These are phyloP conservation scores for Proterorhinus semilunaris DNA, from an alignment of 2,113 vertebrate species.

Conservation along the genomic window DNA sequence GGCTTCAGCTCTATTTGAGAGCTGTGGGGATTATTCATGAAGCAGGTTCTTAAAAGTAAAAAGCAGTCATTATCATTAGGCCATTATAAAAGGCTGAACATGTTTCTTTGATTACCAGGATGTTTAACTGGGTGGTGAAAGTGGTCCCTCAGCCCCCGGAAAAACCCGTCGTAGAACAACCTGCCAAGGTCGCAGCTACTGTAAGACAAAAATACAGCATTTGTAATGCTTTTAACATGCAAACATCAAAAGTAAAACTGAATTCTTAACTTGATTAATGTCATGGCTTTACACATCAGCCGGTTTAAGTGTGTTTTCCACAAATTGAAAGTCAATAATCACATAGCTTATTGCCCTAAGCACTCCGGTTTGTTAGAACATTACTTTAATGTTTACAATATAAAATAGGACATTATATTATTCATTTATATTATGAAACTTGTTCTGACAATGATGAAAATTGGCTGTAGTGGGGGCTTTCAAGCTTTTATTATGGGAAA, in stretches of 20 bases:
- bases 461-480: no score
- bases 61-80: not conserved
- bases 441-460: no score
- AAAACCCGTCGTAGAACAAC: slow-evolving; percentile 11
- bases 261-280: not conserved
- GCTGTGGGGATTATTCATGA: slow-evolving; percentile 14
- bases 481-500: no score
- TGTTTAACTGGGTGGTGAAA: slow-evolving; percentile 74
- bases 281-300: no score
- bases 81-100: slow-evolving; percentile 12
- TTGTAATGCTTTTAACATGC: not conserved
- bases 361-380: no score
- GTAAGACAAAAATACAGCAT: slow-evolving; percentile 12
- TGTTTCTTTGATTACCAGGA: slow-evolving; percentile 50
- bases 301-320: no score
- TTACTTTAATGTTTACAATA: no score
- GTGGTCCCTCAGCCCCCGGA: slow-evolving; percentile 66
- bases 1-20: slow-evolving; percentile 20
- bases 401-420: no score
- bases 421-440: no score
- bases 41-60: slow-evolving; percentile 22
- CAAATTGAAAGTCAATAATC: no score
- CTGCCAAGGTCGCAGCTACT: slow-evolving; percentile 17
- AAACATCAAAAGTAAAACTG: not conserved
- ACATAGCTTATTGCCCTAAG: no score